Conservation (phyloP, 2,113 vertebrate genomes). For the Mus musculus region GRCm39 chr16:79732001-79732500, state of each 20-base stretch:
- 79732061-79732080: neutral
- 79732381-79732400: neutral
- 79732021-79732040: neutral
- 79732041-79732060: neutral
- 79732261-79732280: neutral
- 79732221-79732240: neutral
- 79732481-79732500: neutral
- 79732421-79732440: neutral
- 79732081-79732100: neutral
- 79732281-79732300: neutral
- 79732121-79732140: neutral
- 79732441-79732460: neutral
- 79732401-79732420: neutral
- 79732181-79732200: neutral
- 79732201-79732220: neutral
- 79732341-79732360: neutral
- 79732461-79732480: too few species aligned
- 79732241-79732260: neutral
- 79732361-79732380: neutral
- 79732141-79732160: constrained; percentile 16
- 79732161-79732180: neutral
- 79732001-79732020: neutral
- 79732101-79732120: neutral
- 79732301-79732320: neutral
- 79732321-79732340: neutral